These are phyloP conservation scores for Pseudochirops cupreus DNA, from an alignment of 2,797 vertebrate genomes.

Conservation along the genomic window DNA sequence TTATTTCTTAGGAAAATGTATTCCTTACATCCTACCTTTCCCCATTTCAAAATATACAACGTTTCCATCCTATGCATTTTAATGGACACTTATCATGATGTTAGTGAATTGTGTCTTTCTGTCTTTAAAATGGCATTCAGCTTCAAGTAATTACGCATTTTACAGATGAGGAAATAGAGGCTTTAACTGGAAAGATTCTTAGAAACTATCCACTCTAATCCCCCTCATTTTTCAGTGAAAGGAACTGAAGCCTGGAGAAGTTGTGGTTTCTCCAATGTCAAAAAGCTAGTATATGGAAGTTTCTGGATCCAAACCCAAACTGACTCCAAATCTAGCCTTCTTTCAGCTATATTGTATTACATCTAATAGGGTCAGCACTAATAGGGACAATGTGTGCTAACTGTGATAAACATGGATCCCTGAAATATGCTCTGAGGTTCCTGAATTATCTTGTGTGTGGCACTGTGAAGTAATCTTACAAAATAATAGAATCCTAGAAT, in stretches of 20 bases:
- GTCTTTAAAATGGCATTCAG: background rate
- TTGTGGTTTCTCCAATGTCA: background rate
- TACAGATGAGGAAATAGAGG: background rate
- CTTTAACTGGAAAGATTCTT: background rate
- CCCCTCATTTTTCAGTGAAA: background rate
- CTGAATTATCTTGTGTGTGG: background rate
- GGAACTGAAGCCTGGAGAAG: background rate
- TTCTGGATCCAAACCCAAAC: background rate
- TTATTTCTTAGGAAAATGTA: background rate
- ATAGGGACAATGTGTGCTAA: background rate
- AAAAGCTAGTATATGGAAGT: background rate
- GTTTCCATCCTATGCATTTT: slow-evolving; percentile 4
- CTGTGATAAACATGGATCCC: background rate
- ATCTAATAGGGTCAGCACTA: background rate
- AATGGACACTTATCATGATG: slow-evolving; percentile 35
- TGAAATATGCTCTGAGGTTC: background rate
- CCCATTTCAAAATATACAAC: slow-evolving; percentile 26
- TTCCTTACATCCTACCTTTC: slow-evolving; percentile 22
- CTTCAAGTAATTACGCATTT: background rate
- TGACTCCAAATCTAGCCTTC: background rate
- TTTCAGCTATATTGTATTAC: background rate
- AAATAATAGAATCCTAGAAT: background rate
- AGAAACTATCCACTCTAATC: background rate
- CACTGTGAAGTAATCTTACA: background rate
- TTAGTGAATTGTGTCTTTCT: slow-evolving; percentile 38